A percentile compares a stretch with the other conserved stretches of the same genome.
phyloP scores from a whole-genome alignment of 1,140 invertebrate species.

The Amyelois transitella region DNA sequence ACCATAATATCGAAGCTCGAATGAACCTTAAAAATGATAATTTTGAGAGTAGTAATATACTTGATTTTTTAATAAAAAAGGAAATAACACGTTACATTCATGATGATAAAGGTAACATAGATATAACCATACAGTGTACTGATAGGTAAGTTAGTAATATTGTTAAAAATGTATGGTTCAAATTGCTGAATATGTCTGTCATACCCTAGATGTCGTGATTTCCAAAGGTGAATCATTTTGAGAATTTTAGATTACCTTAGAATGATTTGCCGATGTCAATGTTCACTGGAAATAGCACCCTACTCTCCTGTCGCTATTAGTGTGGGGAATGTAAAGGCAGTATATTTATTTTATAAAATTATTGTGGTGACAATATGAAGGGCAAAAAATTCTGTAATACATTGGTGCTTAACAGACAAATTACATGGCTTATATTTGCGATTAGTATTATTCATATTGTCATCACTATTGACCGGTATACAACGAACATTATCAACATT shows the following conservation, averaged over 20 bases:
- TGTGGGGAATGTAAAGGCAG: slow-evolving; percentile 45
- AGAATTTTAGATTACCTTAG: slow-evolving; percentile 9
- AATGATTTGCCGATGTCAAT: slow-evolving; percentile 40
- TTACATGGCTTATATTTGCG: not conserved
- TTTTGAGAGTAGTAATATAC: not conserved
- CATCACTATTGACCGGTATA: slow-evolving; percentile 26
- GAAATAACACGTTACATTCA: not conserved
- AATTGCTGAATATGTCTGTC: slow-evolving; percentile 19
- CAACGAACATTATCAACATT: slow-evolving; percentile 11
- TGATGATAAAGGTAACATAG: not conserved
- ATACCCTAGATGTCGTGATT: slow-evolving; percentile 49
- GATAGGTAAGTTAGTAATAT: not conserved
- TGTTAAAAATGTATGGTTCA: slow-evolving; percentile 1
- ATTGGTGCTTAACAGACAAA: not conserved
- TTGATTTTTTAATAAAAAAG: not conserved
- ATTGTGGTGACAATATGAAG: slow-evolving; percentile 24
- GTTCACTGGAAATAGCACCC: slow-evolving; percentile 61
- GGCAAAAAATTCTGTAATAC: not conserved
- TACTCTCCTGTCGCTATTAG: slow-evolving; percentile 65
- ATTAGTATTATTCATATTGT: slow-evolving; percentile 16
- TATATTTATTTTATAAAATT: slow-evolving; percentile 26
- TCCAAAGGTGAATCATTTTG: slow-evolving; percentile 40
- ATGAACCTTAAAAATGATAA: not conserved
- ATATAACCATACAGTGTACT: not conserved
- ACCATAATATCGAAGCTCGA: not conserved